Base-by-base conservation (phyloP, 2,888 invertebrate genomes). In the Chromoteleia sp. region DNA sequence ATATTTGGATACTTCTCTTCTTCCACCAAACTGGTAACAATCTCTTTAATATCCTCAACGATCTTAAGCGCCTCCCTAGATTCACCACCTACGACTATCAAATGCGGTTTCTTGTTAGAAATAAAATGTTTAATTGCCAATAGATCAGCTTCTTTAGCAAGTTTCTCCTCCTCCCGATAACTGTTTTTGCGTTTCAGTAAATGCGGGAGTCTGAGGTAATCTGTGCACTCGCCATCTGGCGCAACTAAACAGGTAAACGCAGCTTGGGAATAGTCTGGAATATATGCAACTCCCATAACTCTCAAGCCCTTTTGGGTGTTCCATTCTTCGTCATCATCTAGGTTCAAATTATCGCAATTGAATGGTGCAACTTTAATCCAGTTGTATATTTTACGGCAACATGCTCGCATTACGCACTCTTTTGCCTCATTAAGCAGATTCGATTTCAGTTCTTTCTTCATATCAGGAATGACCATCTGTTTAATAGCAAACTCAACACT, bases 311-410 rank as follows among this genome's bases (percentile, higher is more conserved):
- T 95, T 10, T 94, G 93, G 0, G 96, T 95, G 84, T 97, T 97
- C 97, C 97, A 97, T 81, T 98, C 98, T 70, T 98, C 98, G 68
- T 97, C 97, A 67, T 98, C 97, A 81, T 97, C 82, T 93, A 94
- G 88, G 97, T 98, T 59, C 93, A 94, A 88, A 97, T 98, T 30
- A 7, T 83, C 80, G 14, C 50, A 63, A 4, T 15, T 94, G 88
- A 96, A 98, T 0, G 98, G 98, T 0, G 97, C 96, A n/a, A 94
- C 93, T 92, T 96, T 97, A 45, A 99, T 93, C 97, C 98, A 98
- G 88, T 97, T 97, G 90, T 97, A 96, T 59, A 99, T 93, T 88
- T 97, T 97, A 8, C 96, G 94, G 78, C 97, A 96, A 88, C 98
- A 98, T 17, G 96, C 94, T 91, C 95, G 95, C 85, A 97, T 93